Evolutionary conservation across 2,888 invertebrate species (phyloP), one percentile per base, ranked within the genome.

Genomic region (Morpho deidamia): DNA sequence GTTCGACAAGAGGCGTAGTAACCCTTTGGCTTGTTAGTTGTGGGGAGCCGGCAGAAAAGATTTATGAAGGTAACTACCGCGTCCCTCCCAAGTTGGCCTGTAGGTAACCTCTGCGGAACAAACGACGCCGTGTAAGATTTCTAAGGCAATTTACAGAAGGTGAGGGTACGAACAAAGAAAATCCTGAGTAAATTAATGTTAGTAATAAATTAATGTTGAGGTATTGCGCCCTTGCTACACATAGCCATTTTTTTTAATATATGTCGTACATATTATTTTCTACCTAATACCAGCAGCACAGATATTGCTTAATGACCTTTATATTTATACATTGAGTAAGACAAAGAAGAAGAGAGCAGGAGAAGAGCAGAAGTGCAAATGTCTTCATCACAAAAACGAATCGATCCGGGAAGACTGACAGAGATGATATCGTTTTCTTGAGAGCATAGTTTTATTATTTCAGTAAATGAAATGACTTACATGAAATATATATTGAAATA

Each of bases 41-140:
- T 70, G 81, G 80, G 76, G 71, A 76, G 78, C 77, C 78, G 74
- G 78, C 74, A 78, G 78, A 83, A 81, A 81, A 87, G 89, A 88
- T 88, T 88, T 87, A 87, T 87, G 79, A 77, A 79, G 85, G 87
- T 86, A 65, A 60, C 58, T 75, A 71, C 72, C 72, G 65, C 77
- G 78, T 80, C 81, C 81, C 81, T 65, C 74, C 74, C 78, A 74
- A 70, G 75, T 74, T 75, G 76, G 76, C 85, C 83, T 86, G 70
- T 67, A 81, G 87, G 87, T 83, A 71, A 71, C 72, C 78, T 74
- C 73, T 74, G 77, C 76, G 75, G 75, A 87, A 83, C 83, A 86
- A 87, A 88, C 86, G 85, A 85, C 71, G 78, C 78, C 82, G 81
- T 78, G 79, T 84, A 82, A 81, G 79, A 83, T 86, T 85, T 83